Percentiles rank a stretch among this genome's conserved stretches.
phyloP scores from a whole-genome alignment of 1,140 invertebrate genomes.

The Frieseomelitta varia region DNA sequence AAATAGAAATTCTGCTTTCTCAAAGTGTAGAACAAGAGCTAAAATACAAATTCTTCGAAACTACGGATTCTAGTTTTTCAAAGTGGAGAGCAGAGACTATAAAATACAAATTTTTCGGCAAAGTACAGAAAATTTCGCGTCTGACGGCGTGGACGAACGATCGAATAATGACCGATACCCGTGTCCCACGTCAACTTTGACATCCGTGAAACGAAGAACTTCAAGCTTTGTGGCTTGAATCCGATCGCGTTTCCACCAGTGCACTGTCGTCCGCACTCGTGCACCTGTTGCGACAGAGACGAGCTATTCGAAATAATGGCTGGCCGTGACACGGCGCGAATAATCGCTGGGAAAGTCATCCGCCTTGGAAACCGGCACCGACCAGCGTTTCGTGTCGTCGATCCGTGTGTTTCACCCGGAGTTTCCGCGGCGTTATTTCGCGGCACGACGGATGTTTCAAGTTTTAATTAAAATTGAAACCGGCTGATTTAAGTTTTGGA shows the following conservation, averaged over 20 bases:
- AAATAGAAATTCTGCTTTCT: no score
- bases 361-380: not conserved
- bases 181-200: slow-evolving; percentile 23
- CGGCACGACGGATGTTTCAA: not conserved
- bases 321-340: slow-evolving; percentile 1
- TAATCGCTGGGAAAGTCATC: slow-evolving; percentile 16
- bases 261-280: slow-evolving; percentile 62
- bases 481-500: not conserved
- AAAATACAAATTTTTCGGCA: no score
- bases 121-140: not conserved
- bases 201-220: slow-evolving; percentile 17
- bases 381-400: not conserved
- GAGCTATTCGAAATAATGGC: slow-evolving; percentile 19
- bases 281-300: slow-evolving; percentile 68
- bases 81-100: no score
- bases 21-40: no score
- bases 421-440: not conserved
- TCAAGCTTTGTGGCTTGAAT: not conserved
- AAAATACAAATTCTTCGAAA: no score
- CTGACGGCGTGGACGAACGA: not conserved
- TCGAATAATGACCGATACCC: not conserved
- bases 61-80: no score
- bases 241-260: slow-evolving; percentile 11
- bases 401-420: not conserved
- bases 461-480: not conserved